Evolutionary conservation across 1,140 invertebrate species (phyloP).

Genomic region (Acromyrmex heyeri): DNA sequence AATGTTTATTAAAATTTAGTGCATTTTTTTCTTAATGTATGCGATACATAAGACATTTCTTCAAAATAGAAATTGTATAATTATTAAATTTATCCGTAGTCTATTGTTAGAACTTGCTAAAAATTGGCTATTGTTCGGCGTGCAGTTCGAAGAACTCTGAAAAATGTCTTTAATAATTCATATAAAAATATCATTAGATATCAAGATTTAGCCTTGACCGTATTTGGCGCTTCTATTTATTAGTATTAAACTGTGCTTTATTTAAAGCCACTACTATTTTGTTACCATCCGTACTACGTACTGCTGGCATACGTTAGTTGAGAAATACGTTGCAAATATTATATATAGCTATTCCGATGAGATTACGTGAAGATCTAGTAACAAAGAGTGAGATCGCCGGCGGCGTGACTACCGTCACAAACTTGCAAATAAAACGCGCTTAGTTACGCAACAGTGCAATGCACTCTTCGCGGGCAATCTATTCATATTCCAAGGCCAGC

Average conservation of each 20-base stretch:
- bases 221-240: too few species aligned
- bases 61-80: neutral
- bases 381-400: conserved; percentile 1
- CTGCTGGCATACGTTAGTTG: neutral
- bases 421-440: conserved; percentile 79
- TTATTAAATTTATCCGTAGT: neutral
- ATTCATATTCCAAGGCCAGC: conserved; percentile 83
- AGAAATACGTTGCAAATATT: conserved; percentile 3
- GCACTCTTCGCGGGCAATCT: conserved; percentile 82
- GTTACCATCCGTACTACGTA: too few species aligned
- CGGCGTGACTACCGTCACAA: conserved; percentile 44
- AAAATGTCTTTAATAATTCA: too few species aligned
- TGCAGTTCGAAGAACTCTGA: too few species aligned
- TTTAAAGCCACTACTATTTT: neutral
- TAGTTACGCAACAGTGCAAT: conserved; percentile 83
- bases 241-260: neutral
- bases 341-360: too few species aligned
- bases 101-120: neutral
- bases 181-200: too few species aligned
- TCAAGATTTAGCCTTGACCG: too few species aligned
- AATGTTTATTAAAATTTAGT: too few species aligned
- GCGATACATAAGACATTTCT: neutral
- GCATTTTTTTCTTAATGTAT: neutral
- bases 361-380: conserved; percentile 16
- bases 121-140: too few species aligned